Evolutionary conservation across 2,113 vertebrate genomes (phyloP), one percentile per base, ranked within the genome.

Genomic region (Ceyx cyanopectus): DNA sequence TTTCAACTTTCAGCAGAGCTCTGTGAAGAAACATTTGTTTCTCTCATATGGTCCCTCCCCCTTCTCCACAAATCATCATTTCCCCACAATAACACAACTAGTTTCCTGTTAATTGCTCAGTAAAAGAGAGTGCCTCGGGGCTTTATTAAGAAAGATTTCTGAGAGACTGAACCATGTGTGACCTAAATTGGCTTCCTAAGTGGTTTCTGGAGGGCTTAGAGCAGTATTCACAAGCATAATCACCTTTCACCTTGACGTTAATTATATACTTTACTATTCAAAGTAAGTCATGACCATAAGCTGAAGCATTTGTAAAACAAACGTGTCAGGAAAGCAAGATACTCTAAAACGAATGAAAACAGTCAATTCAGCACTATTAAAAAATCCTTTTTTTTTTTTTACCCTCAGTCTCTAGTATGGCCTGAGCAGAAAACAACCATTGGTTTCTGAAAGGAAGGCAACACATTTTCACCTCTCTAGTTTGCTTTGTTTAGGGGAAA

Each of bases 181-280:
- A 97, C 95, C 95, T 97, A 96, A 97, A 97, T 95, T 97, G 95
- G 81, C 93, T 93, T 95, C 95, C 81, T 81, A 96, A 97, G 93
- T 91, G 92, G 66, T 96, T 97, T 97, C 96, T 94, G 84, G 81
- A 97, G 92, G 95, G 79, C 82, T 96, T 6, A 92, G 78, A 97
- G 89, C 75, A 86, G 70, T 85, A 83, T 96, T 97, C 96, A 93
- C 74, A 62, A 83, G 81, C 89, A 96, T 97, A 97, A 97, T 96
- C 50, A 0, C 93, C 92, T 97, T 97, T 97, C 90, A 98, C 97
- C 97, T 98, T 97, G 94, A 97, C 88, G 62, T 97, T 97, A 97
- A 98, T 98, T 97, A 97, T 96, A 94, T 93, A 85, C 83, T 88
- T 50, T 85, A 81, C 94, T 92, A 94, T 95, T 97, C 95, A 91